Percentiles rank a stretch among this genome's conserved stretches.
These are phyloP conservation scores for Austrolebias charrua DNA, from an alignment of 2,797 vertebrate species.

Conservation along the genomic window DNA sequence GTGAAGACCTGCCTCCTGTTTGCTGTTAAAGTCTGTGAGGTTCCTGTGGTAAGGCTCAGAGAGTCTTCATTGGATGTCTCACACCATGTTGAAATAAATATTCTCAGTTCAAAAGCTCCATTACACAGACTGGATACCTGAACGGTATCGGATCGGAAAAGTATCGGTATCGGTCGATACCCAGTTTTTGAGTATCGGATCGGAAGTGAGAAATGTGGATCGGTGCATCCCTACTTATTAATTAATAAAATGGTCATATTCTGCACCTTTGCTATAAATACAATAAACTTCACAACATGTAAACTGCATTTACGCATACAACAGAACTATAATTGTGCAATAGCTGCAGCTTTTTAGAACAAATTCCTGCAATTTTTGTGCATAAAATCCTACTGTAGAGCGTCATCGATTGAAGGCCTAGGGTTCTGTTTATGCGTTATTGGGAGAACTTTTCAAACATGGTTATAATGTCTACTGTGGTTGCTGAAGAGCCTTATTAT, in stretches of 20 bases:
- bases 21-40: no score
- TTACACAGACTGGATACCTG: no score
- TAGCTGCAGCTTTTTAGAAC: neutral
- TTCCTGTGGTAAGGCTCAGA: no score
- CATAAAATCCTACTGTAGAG: neutral
- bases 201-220: no score
- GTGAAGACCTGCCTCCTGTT: no score
- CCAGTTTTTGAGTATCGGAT: no score
- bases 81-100: no score
- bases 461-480: neutral
- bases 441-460: conserved; percentile 1
- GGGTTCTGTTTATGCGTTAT: neutral
- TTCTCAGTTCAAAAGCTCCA: no score
- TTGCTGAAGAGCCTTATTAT: conserved; percentile 1
- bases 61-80: no score
- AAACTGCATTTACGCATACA: neutral
- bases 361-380: neutral
- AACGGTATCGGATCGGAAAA: no score
- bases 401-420: neutral
- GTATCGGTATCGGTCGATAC: no score
- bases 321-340: neutral
- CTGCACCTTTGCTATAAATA: neutral
- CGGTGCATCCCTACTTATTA: no score
- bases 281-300: neutral
- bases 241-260: neutral